Evolutionary conservation across 2,113 vertebrate species (phyloP).

Genomic region (Hirundichthys speculiger): DNA sequence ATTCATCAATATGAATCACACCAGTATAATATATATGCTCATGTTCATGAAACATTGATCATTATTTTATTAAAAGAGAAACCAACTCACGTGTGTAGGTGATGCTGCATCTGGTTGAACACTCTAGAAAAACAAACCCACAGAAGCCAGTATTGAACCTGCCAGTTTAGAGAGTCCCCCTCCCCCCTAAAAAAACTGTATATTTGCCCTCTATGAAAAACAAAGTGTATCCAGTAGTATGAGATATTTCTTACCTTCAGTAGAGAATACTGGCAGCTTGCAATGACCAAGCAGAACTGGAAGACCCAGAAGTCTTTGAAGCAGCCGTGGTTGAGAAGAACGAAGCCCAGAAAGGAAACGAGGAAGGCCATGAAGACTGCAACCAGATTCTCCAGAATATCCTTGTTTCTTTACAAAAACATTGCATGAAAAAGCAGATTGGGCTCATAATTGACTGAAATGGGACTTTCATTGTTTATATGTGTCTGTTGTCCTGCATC

Average conservation of each 20-base stretch:
- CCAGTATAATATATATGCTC: too few species aligned
- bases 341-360: constrained; percentile 94
- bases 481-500: too few species aligned
- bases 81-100: constrained; percentile 91
- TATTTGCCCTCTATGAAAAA: not conserved
- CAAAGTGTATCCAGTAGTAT: too few species aligned
- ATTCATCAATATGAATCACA: too few species aligned
- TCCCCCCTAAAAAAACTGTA: too few species aligned
- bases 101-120: constrained; percentile 97
- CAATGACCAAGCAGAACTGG: constrained; percentile 95
- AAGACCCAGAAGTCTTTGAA: constrained; percentile 95
- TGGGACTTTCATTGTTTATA: too few species aligned
- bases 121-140: constrained; percentile 84
- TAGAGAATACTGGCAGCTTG: constrained; percentile 97
- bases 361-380: constrained; percentile 88
- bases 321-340: constrained; percentile 92
- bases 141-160: not conserved
- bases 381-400: constrained; percentile 89
- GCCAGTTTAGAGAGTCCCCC: too few species aligned
- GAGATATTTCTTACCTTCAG: constrained; percentile 95
- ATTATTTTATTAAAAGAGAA: not conserved
- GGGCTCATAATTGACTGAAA: too few species aligned
- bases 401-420: constrained; percentile 72
- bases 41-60: too few species aligned
- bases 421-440: too few species aligned